Base-by-base conservation (phyloP, 1,140 invertebrate species). In the Popillia japonica region DNA sequence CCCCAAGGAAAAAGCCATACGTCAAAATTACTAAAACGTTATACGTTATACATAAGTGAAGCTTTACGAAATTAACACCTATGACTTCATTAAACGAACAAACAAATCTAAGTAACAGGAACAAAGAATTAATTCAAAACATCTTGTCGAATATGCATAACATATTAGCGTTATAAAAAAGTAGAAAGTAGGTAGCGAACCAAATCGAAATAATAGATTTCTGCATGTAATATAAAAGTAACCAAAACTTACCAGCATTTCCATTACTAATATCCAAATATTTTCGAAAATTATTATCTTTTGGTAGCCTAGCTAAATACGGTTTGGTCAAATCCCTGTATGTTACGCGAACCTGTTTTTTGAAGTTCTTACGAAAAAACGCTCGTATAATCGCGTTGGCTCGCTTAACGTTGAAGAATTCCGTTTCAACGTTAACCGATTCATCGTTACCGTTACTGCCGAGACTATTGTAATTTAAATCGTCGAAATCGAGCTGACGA, bases 281-380 rank as follows among this genome's bases (percentile, higher is more conserved):
- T 85, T 91, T 92, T 83, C 92, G 92, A 86, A 94, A 94, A 86
- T 93, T 94, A 80, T 90, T 91, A 81, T 91, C 92, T 86, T 91
- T 93, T 80, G 92, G 92, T 78, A 95, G 91, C 86, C 92, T 94
- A 74, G 92, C 92, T 84, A 94, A 87, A 87, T 94, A 94, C 0
- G 93, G 93, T 85, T 94, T 94, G 0, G 93, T 93, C 80, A 94
- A 88, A 84, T 94, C 92, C 87, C 93, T 91, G 87, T 94, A 94
- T 75, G 92, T 92, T 79, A 94, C 92, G 82, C 93, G 88, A 77
- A 94, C 91, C 83, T 91, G 86, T 81, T 80, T 82, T 79, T 83
- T 87, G 55, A 85, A 86, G 80, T 85, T 85, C 17, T 84, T 86
- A 40, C 84, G 82, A 40, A 86, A 86, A 79, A 86, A 85, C 73